Base-by-base conservation (phyloP, 2,113 vertebrate species). In the Limnothrissa miodon region DNA sequence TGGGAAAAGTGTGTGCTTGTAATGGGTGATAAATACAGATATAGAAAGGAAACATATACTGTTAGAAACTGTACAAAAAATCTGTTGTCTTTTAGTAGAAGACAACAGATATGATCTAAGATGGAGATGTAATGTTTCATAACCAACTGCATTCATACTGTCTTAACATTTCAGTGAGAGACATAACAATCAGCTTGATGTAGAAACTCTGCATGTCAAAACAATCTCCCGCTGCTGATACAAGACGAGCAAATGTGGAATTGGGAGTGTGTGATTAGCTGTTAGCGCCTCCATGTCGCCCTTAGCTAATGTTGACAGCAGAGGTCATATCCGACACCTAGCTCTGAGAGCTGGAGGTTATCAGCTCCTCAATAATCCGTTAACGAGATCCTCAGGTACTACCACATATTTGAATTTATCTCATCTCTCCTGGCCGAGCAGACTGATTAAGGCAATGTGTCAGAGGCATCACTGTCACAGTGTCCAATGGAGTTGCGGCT, bases 301-400 rank as follows among this genome's bases (percentile, higher is more conserved):
- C 66, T 74, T 36, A 33, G 66, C 36, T 74, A 74, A 36, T 74
- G 66, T 74, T 74, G 66, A 74, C 66, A 74, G 66, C 66, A 74
- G 15, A 74, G 66, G 66, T 74, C 66, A 74, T 74, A 15, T 74
- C 33, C 29, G 66, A 1, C 6, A 8, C 15, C 11, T 29, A 33
- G 29, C 66, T 17, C 66, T 15, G 25, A 74, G 66, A 74, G 25
- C 15, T 17, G 33, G 25, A 36, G 66, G 29, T 74, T 74, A 74
- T 74, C 66, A 15, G 13, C 33, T 15, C 66, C 36, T 33, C 66
- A 74, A 33, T 74, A 74, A 74, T 74, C 66, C 66, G 36, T 11
- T 74, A 74, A 74, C 29, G 29, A 74, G 66, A 36, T 74, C 25
- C 29, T 36, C 29, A 74, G 66, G 66, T 74, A 74, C 36, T 74